A percentile compares a stretch with the other conserved stretches of the same genome.
Conservation (phyloP, 23 tunicate species). For the Phallusia fumigata region DNA sequence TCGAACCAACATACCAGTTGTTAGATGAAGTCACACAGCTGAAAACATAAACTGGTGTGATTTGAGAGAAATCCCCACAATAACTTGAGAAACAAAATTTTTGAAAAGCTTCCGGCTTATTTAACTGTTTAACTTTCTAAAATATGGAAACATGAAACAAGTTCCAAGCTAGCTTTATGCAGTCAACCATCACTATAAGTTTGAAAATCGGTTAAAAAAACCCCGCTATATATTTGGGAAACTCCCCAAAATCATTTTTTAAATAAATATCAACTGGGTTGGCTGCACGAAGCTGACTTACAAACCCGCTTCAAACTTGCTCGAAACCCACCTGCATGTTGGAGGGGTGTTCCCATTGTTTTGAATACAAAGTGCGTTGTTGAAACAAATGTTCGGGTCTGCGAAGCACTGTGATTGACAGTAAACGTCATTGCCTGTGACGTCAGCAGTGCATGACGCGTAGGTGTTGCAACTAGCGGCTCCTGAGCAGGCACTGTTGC, state of each 20-base stretch:
- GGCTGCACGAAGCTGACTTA: background rate
- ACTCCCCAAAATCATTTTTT: background rate
- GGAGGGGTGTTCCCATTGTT: background rate
- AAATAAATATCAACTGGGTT: background rate
- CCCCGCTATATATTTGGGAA: too few relatives aligned
- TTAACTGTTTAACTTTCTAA: too few relatives aligned
- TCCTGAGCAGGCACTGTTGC: background rate
- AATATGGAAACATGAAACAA: too few relatives aligned
- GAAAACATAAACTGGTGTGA: too few relatives aligned
- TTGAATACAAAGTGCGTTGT: background rate
- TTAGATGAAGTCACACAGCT: background rate
- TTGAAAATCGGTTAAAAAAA: too few relatives aligned
- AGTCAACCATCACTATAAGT: too few relatives aligned
- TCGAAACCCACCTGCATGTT: background rate
- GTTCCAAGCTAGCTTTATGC: too few relatives aligned
- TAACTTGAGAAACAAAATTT: too few relatives aligned
- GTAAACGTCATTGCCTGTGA: background rate
- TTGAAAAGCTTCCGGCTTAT: too few relatives aligned
- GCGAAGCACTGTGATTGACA: background rate
- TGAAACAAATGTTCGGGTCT: background rate
- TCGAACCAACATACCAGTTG: slow-evolving; percentile 42
- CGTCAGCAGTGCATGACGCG: background rate
- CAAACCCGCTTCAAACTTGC: background rate
- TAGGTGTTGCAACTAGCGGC: background rate
- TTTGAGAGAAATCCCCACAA: too few relatives aligned